phyloP scores from a whole-genome alignment of 2,113 vertebrate genomes.

The Rostratula benghalensis region DNA sequence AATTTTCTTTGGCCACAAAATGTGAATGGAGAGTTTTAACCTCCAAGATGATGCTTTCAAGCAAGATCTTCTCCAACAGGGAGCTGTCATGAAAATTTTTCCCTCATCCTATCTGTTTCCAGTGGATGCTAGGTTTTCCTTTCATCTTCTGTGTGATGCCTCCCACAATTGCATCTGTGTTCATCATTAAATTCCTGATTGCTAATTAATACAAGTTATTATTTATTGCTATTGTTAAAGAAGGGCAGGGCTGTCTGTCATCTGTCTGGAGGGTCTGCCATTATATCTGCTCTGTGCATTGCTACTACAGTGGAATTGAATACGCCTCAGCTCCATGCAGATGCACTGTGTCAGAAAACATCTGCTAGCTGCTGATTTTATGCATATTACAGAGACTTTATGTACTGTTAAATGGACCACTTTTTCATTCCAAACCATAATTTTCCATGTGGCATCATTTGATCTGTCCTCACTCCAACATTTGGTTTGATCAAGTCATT shows the following conservation, averaged over 20 bases:
- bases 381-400: constrained; percentile 65
- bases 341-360: constrained; percentile 67
- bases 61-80: neutral
- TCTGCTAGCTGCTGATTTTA: constrained; percentile 69
- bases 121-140: neutral
- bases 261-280: constrained; percentile 43
- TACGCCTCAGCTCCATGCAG: constrained; percentile 14
- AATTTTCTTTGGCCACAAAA: neutral
- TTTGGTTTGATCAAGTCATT: constrained; percentile 65
- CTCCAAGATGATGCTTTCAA: neutral
- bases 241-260: constrained; percentile 12
- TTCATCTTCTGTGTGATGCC: neutral
- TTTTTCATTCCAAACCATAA: constrained; percentile 68
- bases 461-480: constrained; percentile 60
- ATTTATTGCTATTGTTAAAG: constrained; percentile 30
- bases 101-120: neutral
- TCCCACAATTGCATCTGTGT: neutral
- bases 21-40: neutral
- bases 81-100: neutral
- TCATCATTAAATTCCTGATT: constrained; percentile 13
- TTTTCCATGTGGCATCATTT: constrained; percentile 67
- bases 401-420: constrained; percentile 68
- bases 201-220: constrained; percentile 42
- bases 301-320: constrained; percentile 2
- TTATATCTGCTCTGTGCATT: constrained; percentile 28